phyloP scores from a whole-genome alignment of 2,113 vertebrate genomes.

The Macroglossus sobrinus region DNA sequence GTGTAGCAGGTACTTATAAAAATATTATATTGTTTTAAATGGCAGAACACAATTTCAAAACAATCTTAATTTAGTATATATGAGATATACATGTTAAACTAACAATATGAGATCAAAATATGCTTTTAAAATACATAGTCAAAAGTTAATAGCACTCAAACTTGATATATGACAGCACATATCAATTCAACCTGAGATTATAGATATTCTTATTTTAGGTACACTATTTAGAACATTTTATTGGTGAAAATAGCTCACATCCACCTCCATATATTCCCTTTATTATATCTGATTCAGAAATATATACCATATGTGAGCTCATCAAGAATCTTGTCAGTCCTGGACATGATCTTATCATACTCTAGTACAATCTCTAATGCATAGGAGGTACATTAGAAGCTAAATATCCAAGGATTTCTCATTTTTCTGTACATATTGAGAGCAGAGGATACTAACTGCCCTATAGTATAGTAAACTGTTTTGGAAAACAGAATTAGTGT shows the following conservation, averaged over 20 bases:
- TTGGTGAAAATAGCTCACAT: background rate
- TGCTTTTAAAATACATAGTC: background rate
- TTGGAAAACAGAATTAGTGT: background rate
- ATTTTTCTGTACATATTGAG: background rate
- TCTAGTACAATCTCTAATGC: background rate
- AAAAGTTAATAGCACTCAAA: background rate
- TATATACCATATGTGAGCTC: background rate
- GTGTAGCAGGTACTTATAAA: background rate
- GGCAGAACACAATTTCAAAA: background rate
- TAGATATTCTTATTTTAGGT: background rate
- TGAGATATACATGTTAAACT: background rate
- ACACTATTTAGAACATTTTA: background rate
- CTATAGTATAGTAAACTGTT: background rate
- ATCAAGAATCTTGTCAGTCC: background rate
- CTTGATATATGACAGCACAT: background rate
- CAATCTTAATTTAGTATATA: background rate
- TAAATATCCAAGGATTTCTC: background rate
- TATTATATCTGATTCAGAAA: background rate
- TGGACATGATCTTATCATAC: background rate
- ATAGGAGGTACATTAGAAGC: background rate
- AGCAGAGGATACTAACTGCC: background rate
- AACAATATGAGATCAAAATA: background rate
- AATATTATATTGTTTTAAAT: background rate
- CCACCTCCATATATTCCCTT: background rate
- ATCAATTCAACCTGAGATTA: background rate